A percentile compares a stretch with the other conserved stretches of the same genome.
Conservation (phyloP, 2,113 vertebrate genomes). For the Istiophorus platypterus region DNA sequence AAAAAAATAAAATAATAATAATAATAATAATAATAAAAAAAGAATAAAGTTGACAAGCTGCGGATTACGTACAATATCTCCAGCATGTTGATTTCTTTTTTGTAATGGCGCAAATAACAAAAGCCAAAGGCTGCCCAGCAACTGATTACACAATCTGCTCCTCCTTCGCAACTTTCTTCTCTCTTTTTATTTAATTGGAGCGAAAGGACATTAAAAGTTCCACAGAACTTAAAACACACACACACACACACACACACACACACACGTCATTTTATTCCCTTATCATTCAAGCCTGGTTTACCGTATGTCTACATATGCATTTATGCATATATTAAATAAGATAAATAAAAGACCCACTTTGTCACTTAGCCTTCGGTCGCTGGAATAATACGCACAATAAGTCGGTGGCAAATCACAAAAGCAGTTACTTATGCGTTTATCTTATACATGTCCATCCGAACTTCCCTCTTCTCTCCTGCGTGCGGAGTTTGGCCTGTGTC, state of each 20-base stretch:
- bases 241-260: too few relatives aligned
- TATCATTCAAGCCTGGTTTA: neutral
- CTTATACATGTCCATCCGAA: conserved; percentile 10
- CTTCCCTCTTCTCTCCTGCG: neutral
- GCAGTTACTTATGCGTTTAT: conserved; percentile 5
- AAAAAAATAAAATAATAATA: too few relatives aligned
- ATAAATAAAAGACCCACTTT: too few relatives aligned
- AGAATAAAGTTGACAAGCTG: neutral
- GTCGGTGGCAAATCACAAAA: neutral
- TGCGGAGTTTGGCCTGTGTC: neutral
- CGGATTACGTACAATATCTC: neutral
- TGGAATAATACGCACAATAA: neutral
- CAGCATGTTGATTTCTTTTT: neutral
- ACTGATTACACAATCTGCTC: neutral
- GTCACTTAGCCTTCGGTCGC: neutral
- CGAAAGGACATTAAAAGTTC: neutral
- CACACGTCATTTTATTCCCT: neutral
- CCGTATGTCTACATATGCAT: too few relatives aligned
- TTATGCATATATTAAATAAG: too few relatives aligned
- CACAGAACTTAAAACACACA: too few relatives aligned
- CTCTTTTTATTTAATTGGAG: neutral
- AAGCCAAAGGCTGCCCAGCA: neutral
- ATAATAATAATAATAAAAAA: too few relatives aligned
- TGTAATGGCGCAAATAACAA: neutral
- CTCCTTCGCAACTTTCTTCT: neutral